phyloP scores from a whole-genome alignment of 1,140 invertebrate genomes.

The Drosophila ironensis region DNA sequence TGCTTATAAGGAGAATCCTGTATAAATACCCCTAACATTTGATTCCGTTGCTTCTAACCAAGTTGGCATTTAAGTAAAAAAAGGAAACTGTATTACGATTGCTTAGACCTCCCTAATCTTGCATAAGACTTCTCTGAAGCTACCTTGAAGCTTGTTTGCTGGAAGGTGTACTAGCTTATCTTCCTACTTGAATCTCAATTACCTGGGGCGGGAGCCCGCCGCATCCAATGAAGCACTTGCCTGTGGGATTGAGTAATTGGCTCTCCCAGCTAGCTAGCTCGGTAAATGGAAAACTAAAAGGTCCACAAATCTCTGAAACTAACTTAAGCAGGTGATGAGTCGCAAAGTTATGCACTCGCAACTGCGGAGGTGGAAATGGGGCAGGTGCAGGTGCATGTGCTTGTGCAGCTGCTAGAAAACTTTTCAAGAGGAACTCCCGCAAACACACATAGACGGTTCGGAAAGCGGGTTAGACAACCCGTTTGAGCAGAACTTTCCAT shows the following conservation, averaged over 20 bases:
- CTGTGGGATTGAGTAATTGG: conserved; percentile 26
- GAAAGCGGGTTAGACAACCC: conserved; percentile 33
- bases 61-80: too few species aligned
- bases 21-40: too few species aligned
- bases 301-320: conserved; percentile 15
- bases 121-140: neutral
- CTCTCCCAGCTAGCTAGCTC: neutral
- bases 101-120: neutral
- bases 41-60: too few species aligned
- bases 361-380: neutral
- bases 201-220: neutral
- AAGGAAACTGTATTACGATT: too few species aligned
- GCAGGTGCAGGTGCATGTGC: conserved; percentile 1
- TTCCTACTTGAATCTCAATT: conserved; percentile 4
- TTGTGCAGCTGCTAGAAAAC: conserved; percentile 2
- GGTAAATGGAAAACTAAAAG: conserved; percentile 20
- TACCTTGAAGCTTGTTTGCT: neutral
- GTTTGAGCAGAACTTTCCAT: conserved; percentile 40
- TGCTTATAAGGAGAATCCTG: too few species aligned
- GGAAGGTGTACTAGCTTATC: neutral
- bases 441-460: conserved; percentile 12
- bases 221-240: conserved; percentile 6
- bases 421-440: conserved; percentile 20
- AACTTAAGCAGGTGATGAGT: conserved; percentile 9
- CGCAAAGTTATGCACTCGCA: conserved; percentile 2